phyloP scores from a whole-genome alignment of 2,888 invertebrate species.

The Andrena marginata region DNA sequence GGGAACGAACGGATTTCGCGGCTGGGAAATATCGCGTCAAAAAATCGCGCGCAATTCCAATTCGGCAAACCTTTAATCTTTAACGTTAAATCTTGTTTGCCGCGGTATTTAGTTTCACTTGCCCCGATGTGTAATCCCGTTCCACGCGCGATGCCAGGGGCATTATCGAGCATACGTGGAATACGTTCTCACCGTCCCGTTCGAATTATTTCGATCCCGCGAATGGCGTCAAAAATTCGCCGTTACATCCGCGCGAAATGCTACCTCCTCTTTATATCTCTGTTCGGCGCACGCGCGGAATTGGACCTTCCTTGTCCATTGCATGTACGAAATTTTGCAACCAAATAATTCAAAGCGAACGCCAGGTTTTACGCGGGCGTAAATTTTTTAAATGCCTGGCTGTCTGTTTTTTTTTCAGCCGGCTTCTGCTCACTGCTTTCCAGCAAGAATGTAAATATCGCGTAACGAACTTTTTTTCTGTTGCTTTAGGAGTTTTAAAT shows the following conservation, averaged over 20 bases:
- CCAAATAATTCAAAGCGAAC: not conserved
- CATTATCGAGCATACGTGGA: constrained; percentile 18
- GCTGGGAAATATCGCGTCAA: constrained; percentile 16
- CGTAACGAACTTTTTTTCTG: constrained; percentile 4
- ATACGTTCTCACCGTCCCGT: not conserved
- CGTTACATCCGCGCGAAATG: not conserved
- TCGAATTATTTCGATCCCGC: constrained; percentile 28
- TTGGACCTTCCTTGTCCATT: not conserved
- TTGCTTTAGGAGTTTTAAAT: not conserved
- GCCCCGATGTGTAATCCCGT: constrained; percentile 26
- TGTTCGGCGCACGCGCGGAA: no score
- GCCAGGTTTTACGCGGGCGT: constrained; percentile 2
- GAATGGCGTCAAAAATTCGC: constrained; percentile 12
- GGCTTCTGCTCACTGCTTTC: not conserved
- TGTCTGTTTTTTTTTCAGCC: not conserved
- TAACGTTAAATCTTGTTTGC: constrained; percentile 32
- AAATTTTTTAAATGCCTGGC: constrained; percentile 1
- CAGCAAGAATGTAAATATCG: constrained; percentile 3
- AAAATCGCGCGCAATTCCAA: constrained; percentile 26
- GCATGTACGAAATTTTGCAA: not conserved
- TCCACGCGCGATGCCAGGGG: not conserved
- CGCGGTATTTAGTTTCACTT: constrained; percentile 23
- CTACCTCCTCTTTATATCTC: not conserved
- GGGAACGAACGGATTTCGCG: constrained; percentile 7
- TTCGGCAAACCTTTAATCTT: constrained; percentile 45